These are phyloP conservation scores for Caenorhabditis sinica DNA, from an alignment of 2,888 invertebrate species.

Conservation along the genomic window DNA sequence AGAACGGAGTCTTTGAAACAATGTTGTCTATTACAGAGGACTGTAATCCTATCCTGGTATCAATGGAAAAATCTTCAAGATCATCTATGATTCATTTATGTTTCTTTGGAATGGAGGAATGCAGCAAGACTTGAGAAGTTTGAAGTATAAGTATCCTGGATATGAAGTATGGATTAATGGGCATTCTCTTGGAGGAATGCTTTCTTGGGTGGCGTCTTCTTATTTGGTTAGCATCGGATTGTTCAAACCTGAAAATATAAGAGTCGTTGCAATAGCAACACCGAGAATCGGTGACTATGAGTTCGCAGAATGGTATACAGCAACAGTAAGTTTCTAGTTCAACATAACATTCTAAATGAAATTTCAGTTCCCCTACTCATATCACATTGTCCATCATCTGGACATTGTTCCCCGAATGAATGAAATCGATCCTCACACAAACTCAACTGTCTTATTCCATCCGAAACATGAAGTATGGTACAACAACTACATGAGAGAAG, in stretches of 20 bases:
- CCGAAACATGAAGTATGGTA: too few relatives aligned
- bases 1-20: neutral
- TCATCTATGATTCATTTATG: constrained; percentile 44
- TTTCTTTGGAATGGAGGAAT: constrained; percentile 57
- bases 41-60: constrained; percentile 21
- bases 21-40: constrained; percentile 45
- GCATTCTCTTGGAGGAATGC: constrained; percentile 50
- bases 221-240: constrained; percentile 21
- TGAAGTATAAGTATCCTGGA: constrained; percentile 47
- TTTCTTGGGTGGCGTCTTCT: constrained; percentile 34
- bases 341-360: neutral
- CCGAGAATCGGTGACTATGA: constrained; percentile 31
- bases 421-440: constrained; percentile 25
- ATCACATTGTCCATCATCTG: constrained; percentile 46
- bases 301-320: constrained; percentile 49
- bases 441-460: constrained; percentile 23
- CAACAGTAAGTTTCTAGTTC: constrained; percentile 27
- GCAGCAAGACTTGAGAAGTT: constrained; percentile 32
- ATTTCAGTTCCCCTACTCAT: constrained; percentile 53
- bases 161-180: constrained; percentile 57
- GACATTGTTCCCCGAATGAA: constrained; percentile 9
- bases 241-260: constrained; percentile 48
- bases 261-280: constrained; percentile 35
- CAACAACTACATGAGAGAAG: constrained; percentile 50
- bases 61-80: constrained; percentile 45